Conservation (phyloP, 30 jellyfish, hydroid and myxozoan genomes). For the Pelagia noctiluca region DNA sequence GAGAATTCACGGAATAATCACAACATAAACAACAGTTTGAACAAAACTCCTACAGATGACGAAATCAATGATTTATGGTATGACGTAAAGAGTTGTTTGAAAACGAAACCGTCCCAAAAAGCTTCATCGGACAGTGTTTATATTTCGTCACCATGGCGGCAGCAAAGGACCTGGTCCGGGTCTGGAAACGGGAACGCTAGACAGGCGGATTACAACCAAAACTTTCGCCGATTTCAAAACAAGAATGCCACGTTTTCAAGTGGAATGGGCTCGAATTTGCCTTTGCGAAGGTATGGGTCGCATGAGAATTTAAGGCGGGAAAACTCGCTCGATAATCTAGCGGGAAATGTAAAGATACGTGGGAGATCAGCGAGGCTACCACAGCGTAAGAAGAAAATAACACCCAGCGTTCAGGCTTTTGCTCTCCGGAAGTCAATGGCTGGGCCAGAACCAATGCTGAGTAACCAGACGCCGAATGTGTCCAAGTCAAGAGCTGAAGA, state of each 20-base stretch:
- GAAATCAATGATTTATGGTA: conserved; percentile 93
- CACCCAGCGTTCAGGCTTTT: conserved; percentile 51
- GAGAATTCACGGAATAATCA: neutral
- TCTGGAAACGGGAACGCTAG: conserved; percentile 18
- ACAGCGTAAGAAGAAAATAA: conserved; percentile 44
- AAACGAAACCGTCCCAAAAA: conserved; percentile 63
- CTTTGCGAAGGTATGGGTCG: conserved; percentile 75
- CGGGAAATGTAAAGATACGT: conserved; percentile 18
- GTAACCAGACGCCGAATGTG: conserved; percentile 35
- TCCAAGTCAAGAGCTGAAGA: conserved; percentile 46
- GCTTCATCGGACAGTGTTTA: conserved; percentile 81
- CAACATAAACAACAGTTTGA: conserved; percentile 18
- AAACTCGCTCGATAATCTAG: conserved; percentile 66
- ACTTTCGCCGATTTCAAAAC: conserved; percentile 13
- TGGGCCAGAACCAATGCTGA: conserved; percentile 36
- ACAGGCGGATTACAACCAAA: too few species aligned
- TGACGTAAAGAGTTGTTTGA: conserved; percentile 84
- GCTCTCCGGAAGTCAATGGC: conserved; percentile 20
- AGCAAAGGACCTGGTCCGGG: conserved; percentile 69
- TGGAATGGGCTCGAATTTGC: conserved; percentile 17
- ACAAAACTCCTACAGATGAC: conserved; percentile 98
- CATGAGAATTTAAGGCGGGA: conserved; percentile 72
- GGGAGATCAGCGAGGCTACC: conserved; percentile 72
- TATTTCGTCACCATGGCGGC: conserved; percentile 52
- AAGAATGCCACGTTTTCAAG: conserved; percentile 20